Percentiles rank a stretch among this genome's conserved stretches.
phyloP scores from a whole-genome alignment of 2,888 invertebrate species.

The Synanthedon vespiformis region DNA sequence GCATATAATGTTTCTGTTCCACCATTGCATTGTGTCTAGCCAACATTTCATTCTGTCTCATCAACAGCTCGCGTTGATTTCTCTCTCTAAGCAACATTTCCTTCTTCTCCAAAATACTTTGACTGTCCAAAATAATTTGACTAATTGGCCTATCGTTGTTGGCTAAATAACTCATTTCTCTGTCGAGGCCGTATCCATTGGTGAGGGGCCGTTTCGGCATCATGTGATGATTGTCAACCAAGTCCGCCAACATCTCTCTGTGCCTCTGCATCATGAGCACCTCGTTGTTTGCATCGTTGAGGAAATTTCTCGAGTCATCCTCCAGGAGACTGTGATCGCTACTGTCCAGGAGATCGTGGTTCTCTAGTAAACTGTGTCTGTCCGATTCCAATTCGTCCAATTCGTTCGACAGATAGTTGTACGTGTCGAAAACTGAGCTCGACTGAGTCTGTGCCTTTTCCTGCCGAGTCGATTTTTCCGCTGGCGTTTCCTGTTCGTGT shows the following conservation, averaged over 20 bases:
- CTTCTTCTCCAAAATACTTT: constrained; percentile 46
- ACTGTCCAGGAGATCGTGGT: constrained; percentile 56
- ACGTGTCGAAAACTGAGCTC: constrained; percentile 43
- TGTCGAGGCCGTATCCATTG: constrained; percentile 55
- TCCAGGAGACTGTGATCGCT: constrained; percentile 58
- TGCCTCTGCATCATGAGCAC: constrained; percentile 54
- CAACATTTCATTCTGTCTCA: constrained; percentile 55
- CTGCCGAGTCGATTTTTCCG: constrained; percentile 9
- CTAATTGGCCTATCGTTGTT: constrained; percentile 51
- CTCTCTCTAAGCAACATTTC: constrained; percentile 44
- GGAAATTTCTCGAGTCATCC: constrained; percentile 47
- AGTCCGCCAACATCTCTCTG: constrained; percentile 50
- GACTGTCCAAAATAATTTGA: constrained; percentile 35
- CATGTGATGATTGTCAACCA: constrained; percentile 48
- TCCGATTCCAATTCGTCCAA: constrained; percentile 63
- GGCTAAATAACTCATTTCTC: constrained; percentile 47
- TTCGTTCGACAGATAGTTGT: constrained; percentile 47
- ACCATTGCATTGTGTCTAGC: constrained; percentile 44
- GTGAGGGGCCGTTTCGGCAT: constrained; percentile 40
- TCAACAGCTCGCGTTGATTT: constrained; percentile 39
- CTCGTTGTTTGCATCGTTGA: constrained; percentile 46
- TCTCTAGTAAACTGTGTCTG: constrained; percentile 59
- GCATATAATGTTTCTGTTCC: constrained; percentile 55
- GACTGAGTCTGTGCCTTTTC: constrained; percentile 12
- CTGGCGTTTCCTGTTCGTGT: constrained; percentile 28